phyloP scores from a whole-genome alignment of 2,113 vertebrate genomes.

The Cochlearius cochlearius region DNA sequence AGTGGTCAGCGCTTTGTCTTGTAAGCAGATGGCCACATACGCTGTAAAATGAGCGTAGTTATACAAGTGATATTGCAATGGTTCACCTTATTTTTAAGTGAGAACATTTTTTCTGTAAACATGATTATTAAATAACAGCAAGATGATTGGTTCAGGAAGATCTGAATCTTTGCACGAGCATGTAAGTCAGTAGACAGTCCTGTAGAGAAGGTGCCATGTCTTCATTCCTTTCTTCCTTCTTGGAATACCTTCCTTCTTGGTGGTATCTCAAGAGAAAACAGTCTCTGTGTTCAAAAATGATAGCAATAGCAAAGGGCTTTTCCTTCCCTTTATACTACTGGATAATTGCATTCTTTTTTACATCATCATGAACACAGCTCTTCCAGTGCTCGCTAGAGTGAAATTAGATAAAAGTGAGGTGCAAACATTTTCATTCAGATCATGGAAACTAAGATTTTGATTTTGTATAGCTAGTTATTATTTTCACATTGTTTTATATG shows the following conservation, averaged over 20 bases:
- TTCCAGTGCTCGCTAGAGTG: not conserved
- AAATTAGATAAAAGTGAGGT: not conserved
- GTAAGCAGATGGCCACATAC: not conserved
- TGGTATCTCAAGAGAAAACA: not conserved
- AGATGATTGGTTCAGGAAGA: not conserved
- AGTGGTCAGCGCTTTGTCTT: not conserved
- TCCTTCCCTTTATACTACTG: not conserved
- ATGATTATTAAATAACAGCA: not conserved
- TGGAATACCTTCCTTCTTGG: not conserved
- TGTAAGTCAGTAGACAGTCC: not conserved
- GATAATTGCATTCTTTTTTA: not conserved
- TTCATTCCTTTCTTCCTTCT: not conserved
- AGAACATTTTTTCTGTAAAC: not conserved
- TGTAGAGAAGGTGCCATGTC: not conserved
- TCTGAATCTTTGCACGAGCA: not conserved
- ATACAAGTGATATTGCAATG: not conserved
- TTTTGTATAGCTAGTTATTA: not conserved
- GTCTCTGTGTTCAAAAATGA: not conserved
- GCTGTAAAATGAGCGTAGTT: not conserved
- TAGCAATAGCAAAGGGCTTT: not conserved
- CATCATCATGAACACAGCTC: accelerated
- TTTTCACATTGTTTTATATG: not conserved
- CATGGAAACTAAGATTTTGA: not conserved
- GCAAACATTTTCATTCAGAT: not conserved
- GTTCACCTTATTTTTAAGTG: not conserved